Percentiles rank a stretch among this genome's conserved stretches.
These are phyloP conservation scores for Melanogrammus aeglefinus DNA, from an alignment of 2,797 vertebrate genomes.

Conservation along the genomic window DNA sequence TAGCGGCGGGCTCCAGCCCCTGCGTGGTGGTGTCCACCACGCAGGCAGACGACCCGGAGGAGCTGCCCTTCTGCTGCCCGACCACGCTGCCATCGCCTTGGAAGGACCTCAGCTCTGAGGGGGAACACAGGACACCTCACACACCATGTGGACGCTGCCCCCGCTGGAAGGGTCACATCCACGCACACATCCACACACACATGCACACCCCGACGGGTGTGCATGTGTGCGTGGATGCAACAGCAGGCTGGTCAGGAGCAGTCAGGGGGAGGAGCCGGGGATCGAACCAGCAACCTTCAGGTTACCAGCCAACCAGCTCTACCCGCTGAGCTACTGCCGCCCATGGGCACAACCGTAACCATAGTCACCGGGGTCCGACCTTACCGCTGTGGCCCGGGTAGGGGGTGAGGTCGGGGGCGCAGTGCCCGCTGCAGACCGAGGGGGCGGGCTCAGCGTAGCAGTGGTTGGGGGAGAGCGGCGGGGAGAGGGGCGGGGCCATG, in stretches of 20 bases:
- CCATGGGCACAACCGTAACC: neutral
- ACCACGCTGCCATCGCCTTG: conserved; percentile 71
- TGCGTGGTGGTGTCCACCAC: conserved; percentile 89
- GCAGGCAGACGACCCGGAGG: conserved; percentile 84
- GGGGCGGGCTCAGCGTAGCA: conserved; percentile 63
- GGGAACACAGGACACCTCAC: neutral
- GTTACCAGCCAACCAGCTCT: too few species aligned
- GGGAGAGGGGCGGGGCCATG: conserved; percentile 43
- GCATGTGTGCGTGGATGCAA: too few species aligned
- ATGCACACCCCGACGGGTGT: too few species aligned
- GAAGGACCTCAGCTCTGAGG: conserved; percentile 70
- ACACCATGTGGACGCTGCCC: neutral
- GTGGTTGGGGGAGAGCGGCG: conserved; percentile 48
- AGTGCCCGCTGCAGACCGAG: conserved; percentile 56
- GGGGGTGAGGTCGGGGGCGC: conserved; percentile 61
- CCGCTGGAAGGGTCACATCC: too few species aligned
- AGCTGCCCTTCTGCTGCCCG: conserved; percentile 72
- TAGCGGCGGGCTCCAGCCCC: conserved; percentile 57
- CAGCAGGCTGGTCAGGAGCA: too few species aligned
- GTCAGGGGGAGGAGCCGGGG: too few species aligned
- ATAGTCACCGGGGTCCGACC: neutral
- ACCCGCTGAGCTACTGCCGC: too few species aligned
- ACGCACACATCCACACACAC: too few species aligned
- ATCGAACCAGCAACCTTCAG: too few species aligned
- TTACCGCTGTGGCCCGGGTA: conserved; percentile 65